Evolutionary conservation across 2,797 vertebrate species (phyloP).

Genomic region (Darevskia nairensis): DNA sequence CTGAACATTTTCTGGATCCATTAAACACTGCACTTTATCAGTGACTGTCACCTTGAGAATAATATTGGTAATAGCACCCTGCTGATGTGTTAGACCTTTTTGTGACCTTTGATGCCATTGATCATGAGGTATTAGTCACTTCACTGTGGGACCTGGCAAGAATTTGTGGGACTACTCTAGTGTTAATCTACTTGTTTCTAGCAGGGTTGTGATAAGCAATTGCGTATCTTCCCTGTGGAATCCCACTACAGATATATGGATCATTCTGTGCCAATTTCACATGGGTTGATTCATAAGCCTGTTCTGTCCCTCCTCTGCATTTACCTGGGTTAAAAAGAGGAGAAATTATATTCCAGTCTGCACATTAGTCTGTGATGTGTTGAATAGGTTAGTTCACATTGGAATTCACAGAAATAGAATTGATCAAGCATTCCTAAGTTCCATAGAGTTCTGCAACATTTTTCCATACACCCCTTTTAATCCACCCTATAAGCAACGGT

Average conservation of each 20-base stretch:
- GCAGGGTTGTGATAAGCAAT: not conserved
- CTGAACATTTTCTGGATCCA: not conserved
- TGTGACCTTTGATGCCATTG: not conserved
- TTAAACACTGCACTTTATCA: not conserved
- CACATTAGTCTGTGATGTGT: too few relatives aligned
- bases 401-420: too few relatives aligned
- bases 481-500: not conserved
- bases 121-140: not conserved
- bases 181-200: not conserved
- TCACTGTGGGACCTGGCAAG: not conserved
- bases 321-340: too few relatives aligned
- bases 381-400: too few relatives aligned
- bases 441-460: not conserved
- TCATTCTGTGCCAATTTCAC: too few relatives aligned
- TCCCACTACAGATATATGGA: not conserved
- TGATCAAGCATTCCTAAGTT: too few relatives aligned
- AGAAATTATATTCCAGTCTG: too few relatives aligned
- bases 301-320: too few relatives aligned
- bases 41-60: not conserved
- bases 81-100: not conserved
- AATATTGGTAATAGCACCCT: not conserved
- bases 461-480: not conserved
- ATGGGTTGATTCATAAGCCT: too few relatives aligned
- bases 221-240: not conserved
- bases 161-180: not conserved